Base-by-base conservation (phyloP, 2,797 vertebrate species). In the Sebastes goodei region DNA sequence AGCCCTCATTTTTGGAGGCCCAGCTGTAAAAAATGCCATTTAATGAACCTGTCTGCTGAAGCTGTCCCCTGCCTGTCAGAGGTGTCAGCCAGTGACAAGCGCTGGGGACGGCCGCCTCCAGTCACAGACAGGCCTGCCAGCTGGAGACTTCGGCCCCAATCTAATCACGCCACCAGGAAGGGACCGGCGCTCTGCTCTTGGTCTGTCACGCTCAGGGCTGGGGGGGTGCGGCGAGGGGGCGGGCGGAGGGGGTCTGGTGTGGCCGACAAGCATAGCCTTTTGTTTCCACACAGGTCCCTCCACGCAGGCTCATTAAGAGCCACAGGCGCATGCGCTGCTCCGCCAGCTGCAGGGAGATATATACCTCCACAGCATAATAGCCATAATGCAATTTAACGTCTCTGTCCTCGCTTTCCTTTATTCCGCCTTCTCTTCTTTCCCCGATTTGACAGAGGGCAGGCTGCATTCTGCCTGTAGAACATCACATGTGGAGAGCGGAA, bases 41-140 rank as follows among this genome's bases (percentile, higher is more conserved):
- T 99, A 99, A 99, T 99, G 98, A 99, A 99, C 98, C 98, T 99
- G 98, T 99, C 98, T 98, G 97, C 96, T 95, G 96, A 96, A 97
- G 96, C 97, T 97, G 98, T 99, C 98, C 98, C 97, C 97, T 97
- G 97, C 97, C 97, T 99, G 98, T 99, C 98, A 99, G 97, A 96
- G 96, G 96, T 96, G 98, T 99, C 98, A 99, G 96, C 95, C 95
- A 96, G 97, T 99, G 98, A 99, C 97, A 97, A 97, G 98, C 97
- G 95, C 97, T 94, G 95, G 97, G 98, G 97, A 98, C 97, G 96
- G 96, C 95, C 94, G 96, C 97, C 97, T 97, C 97, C 97, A 98
- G 97, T 97, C 97, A 97, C 93, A 98, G 98, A 98, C 98, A 98
- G 97, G 96, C 96, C 97, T 97, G 98, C 98, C 98, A 99, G 98